phyloP scores from a whole-genome alignment of 2,113 vertebrate genomes.

The Proterorhinus semilunaris region DNA sequence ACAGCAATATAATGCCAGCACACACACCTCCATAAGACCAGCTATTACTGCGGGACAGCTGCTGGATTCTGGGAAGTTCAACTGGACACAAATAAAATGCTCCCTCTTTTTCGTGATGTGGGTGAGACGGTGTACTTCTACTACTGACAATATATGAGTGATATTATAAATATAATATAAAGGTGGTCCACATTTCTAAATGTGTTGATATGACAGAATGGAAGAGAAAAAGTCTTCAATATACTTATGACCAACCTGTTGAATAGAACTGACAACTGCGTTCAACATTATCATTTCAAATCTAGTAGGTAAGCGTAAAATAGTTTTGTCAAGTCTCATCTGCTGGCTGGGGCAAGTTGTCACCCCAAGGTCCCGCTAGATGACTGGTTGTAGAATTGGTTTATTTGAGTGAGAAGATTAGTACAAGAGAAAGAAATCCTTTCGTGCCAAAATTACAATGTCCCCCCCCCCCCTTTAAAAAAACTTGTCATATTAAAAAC shows the following conservation, averaged over 20 bases:
- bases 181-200: background rate
- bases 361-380: too few relatives aligned
- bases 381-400: too few relatives aligned
- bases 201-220: background rate
- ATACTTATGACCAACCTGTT: background rate
- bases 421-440: too few relatives aligned
- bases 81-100: background rate
- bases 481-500: too few relatives aligned
- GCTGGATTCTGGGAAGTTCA: conserved; percentile 11
- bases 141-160: background rate
- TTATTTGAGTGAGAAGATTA: too few relatives aligned
- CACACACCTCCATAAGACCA: conserved; percentile 9
- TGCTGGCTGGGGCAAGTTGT: too few relatives aligned
- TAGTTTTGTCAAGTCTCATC: too few relatives aligned
- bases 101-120: background rate
- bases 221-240: too few relatives aligned
- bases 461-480: too few relatives aligned
- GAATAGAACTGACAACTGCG: background rate
- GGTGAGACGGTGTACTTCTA: background rate
- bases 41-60: background rate
- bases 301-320: background rate
- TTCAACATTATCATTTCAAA: background rate
- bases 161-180: too few relatives aligned
- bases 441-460: too few relatives aligned
- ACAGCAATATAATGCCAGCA: conserved; percentile 34